Evolutionary conservation across 1,140 invertebrate genomes (phyloP), one percentile per base, ranked within the genome.

Genomic region (Drosophila tropicalis): DNA sequence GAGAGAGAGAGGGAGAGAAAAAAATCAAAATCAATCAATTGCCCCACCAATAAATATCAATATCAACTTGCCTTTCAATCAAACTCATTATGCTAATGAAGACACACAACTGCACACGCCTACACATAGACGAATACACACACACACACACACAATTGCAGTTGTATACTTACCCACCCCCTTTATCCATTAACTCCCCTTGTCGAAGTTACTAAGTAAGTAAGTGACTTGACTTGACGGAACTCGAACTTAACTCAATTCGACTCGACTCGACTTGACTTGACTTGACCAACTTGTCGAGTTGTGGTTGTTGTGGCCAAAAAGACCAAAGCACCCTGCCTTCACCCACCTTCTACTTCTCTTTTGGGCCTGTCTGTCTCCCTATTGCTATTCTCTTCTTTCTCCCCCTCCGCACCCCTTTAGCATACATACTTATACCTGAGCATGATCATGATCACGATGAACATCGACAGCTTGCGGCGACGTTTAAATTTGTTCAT

Each of bases 21-120:
- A 58, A 17, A 17, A 51, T 56, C 5, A 29, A 29, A 29, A 63
- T 72, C 63, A 82, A 84, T 76, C 72, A 76, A 72, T 75, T 76
- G 71, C 39, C 63, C 70, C 29, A 58, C 72, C 64, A 81, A 85
- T 81, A 70, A 72, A 79, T 76, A 75, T 76, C 69, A 67, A 81
- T 84, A 84, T 84, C 76, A 77, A 77, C 60, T 81, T 73, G 81
- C 73, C 81, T 77, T 84, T 85, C 77, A 85, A 81, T 84, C 81
- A 84, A 81, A 62, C 77, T 85, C 81, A 85, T 85, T 84, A 85
- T 84, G 81, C 73, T 84, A 84, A 84, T 84, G 77, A 85, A 84
- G 81, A 84, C 77, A 84, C 72, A 84, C 81, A 80, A 73, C 76
- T 83, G 76, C 68, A 65, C 60, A 82, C 79, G 79, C 79, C 79